A percentile compares a stretch with the other conserved stretches of the same genome.
Conservation (phyloP, 2,888 invertebrate genomes). For the Coleophora deauratella region DNA sequence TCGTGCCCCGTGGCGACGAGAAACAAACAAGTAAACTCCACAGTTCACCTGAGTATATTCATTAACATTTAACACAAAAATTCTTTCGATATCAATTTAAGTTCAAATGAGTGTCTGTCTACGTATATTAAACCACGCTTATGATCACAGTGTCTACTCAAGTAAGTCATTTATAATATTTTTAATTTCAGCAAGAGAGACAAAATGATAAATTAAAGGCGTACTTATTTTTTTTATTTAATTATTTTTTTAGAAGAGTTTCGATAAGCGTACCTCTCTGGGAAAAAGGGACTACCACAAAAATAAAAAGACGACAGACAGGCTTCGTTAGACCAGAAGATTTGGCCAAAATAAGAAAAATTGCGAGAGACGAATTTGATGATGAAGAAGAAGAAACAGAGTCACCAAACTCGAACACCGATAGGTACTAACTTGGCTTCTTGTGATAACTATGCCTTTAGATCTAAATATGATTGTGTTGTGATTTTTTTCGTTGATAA, state of each 20-base stretch:
- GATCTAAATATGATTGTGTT: too few species aligned
- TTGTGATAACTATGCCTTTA: not conserved
- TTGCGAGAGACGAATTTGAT: conserved; percentile 16
- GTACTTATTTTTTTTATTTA: too few species aligned
- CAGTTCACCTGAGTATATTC: too few species aligned
- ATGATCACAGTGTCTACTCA: too few species aligned
- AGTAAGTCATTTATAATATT: conserved; percentile 6
- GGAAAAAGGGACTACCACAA: conserved; percentile 16
- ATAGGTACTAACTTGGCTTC: not conserved
- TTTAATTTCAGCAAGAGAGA: conserved; percentile 5
- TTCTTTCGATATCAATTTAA: too few species aligned
- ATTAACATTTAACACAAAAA: too few species aligned
- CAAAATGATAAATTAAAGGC: too few species aligned
- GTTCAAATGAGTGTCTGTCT: too few species aligned
- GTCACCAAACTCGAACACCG: not conserved
- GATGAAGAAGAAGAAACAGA: conserved; percentile 13
- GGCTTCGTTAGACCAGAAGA: conserved; percentile 36
- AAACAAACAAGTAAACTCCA: not conserved
- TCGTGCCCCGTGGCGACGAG: not conserved
- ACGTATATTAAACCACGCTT: too few species aligned
- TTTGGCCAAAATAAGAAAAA: conserved; percentile 25
- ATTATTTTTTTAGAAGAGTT: conserved; percentile 45
- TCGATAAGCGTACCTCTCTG: conserved; percentile 27
- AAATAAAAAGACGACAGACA: conserved; percentile 44
- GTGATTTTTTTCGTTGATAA: too few species aligned